Percentiles rank a stretch among this genome's conserved stretches.
Evolutionary conservation across 1,140 invertebrate species (phyloP).

Genomic region (Bathynomus jamesi): DNA sequence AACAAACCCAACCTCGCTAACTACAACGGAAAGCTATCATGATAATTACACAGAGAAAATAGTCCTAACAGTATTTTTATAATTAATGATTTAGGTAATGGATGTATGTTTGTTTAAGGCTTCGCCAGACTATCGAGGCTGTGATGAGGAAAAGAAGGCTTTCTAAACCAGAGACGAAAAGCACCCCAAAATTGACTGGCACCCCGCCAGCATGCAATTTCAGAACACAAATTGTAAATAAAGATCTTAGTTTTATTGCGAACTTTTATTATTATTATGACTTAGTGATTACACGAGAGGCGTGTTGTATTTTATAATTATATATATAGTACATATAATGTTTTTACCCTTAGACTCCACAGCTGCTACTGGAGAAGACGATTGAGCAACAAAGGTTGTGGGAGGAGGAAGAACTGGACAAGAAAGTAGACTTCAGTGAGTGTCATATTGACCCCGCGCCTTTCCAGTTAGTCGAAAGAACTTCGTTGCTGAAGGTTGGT

Average conservation of each 20-base stretch:
- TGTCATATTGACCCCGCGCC: conserved; percentile 95
- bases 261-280: neutral
- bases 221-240: neutral
- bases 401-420: conserved; percentile 80
- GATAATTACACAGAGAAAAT: too few relatives aligned
- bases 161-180: conserved; percentile 18
- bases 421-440: conserved; percentile 73
- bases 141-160: conserved; percentile 46
- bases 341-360: conserved; percentile 57
- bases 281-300: too few relatives aligned
- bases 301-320: too few relatives aligned
- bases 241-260: neutral
- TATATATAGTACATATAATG: too few relatives aligned
- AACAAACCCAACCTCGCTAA: too few relatives aligned
- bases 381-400: conserved; percentile 81
- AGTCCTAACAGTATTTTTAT: too few relatives aligned
- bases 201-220: conserved; percentile 3
- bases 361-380: conserved; percentile 87
- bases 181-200: conserved; percentile 5
- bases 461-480: conserved; percentile 95
- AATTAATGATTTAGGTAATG: too few relatives aligned
- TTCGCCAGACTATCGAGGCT: conserved; percentile 78
- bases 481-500: conserved; percentile 76
- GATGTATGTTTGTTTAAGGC: conserved; percentile 52
- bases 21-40: too few relatives aligned